Conservation (phyloP, 2,113 vertebrate species). For the Elanoides forficatus region DNA sequence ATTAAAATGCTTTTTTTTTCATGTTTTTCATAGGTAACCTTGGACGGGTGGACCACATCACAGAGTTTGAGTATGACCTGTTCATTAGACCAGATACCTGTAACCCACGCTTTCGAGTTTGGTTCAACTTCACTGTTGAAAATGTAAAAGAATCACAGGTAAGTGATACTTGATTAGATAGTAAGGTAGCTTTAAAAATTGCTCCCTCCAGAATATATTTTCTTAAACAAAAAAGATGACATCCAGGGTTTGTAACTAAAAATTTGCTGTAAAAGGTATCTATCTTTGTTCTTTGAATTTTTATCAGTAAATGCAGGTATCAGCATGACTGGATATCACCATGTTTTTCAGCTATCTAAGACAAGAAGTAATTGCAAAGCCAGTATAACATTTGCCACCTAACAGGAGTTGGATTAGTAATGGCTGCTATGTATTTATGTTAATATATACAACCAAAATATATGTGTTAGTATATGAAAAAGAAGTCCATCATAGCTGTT, state of each 20-base stretch:
- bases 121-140: constrained; percentile 99
- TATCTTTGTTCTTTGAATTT: neutral
- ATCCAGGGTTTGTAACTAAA: neutral
- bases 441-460: neutral
- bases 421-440: neutral
- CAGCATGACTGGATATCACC: neutral
- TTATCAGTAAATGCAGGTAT: neutral
- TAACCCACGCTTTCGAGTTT: constrained; percentile 96
- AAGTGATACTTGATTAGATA: neutral
- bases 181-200: neutral
- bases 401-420: neutral
- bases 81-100: constrained; percentile 97
- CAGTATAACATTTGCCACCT: neutral
- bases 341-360: neutral
- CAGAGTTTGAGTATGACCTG: constrained; percentile 96
- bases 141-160: constrained; percentile 94
- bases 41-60: constrained; percentile 90
- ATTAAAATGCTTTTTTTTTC: neutral
- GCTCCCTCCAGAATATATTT: neutral
- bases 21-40: constrained; percentile 83
- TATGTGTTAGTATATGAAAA: neutral
- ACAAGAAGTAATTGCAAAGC: neutral
- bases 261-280: neutral
- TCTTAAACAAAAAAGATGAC: neutral
- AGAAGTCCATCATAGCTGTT: neutral